Evolutionary conservation across 2,113 vertebrate species (phyloP).

Genomic region (Paracyprichromis sp.): DNA sequence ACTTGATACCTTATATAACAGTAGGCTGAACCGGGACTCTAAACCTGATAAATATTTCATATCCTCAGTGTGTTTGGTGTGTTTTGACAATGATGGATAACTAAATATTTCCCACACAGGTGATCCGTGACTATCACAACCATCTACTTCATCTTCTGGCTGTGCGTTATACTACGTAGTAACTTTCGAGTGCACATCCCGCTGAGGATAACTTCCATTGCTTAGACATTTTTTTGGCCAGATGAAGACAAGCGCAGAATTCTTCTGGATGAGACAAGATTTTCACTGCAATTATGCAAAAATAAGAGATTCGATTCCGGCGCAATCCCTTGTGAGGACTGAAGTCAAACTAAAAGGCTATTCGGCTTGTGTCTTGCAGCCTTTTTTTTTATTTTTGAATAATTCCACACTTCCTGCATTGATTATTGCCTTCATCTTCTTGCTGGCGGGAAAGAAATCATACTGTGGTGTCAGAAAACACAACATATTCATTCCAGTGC

Average conservation of each 20-base stretch:
- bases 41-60: conserved; percentile 1
- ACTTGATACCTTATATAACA: neutral
- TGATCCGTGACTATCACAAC: neutral
- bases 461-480: neutral
- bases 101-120: neutral
- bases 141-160: neutral
- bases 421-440: neutral
- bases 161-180: neutral
- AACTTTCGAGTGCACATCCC: neutral
- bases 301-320: neutral
- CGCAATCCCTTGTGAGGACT: neutral
- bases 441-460: neutral
- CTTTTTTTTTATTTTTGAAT: conserved; percentile 5
- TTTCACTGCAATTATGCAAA: neutral
- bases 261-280: neutral
- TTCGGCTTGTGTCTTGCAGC: neutral
- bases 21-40: neutral
- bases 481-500: neutral
- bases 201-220: neutral
- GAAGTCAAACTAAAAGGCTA: conserved; percentile 9
- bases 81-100: neutral
- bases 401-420: conserved; percentile 28
- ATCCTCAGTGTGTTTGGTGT: neutral
- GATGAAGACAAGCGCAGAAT: neutral
- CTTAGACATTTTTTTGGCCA: neutral